phyloP scores from a whole-genome alignment of 1,140 invertebrate genomes.

The Drosophila tristis region DNA sequence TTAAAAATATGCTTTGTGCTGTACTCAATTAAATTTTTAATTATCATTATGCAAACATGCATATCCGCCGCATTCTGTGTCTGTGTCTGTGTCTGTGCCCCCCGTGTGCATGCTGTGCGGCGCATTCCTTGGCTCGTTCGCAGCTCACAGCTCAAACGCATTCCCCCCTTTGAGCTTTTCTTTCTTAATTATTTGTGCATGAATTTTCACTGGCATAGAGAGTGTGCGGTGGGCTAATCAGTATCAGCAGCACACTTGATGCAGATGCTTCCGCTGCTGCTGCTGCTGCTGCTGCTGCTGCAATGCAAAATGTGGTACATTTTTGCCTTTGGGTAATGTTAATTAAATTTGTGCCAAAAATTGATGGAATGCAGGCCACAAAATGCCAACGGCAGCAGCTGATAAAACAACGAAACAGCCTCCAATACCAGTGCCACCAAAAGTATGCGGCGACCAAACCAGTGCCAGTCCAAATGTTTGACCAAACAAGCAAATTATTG shows the following conservation, averaged over 20 bases:
- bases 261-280: no score
- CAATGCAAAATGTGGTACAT: conserved; percentile 15
- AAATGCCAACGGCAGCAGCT: conserved; percentile 19
- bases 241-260: conserved; percentile 2
- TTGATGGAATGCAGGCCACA: conserved; percentile 38
- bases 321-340: conserved; percentile 38
- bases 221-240: conserved; percentile 35
- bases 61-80: conserved; percentile 33
- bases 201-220: background rate
- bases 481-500: conserved; percentile 70
- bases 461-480: conserved; percentile 59
- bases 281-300: conserved; percentile 11
- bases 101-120: conserved; percentile 2
- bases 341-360: conserved; percentile 59
- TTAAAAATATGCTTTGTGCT: conserved; percentile 71
- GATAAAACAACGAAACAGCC: conserved; percentile 30
- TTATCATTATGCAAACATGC: conserved; percentile 65
- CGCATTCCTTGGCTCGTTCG: conserved; percentile 8
- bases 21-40: conserved; percentile 68
- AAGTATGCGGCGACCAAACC: conserved; percentile 46
- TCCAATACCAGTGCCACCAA: no score
- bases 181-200: conserved; percentile 47
- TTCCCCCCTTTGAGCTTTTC: conserved; percentile 59
- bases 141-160: conserved; percentile 48
- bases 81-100: background rate